Evolutionary conservation across 2,113 vertebrate species (phyloP).

Genomic region (Tetrao urogallus): DNA sequence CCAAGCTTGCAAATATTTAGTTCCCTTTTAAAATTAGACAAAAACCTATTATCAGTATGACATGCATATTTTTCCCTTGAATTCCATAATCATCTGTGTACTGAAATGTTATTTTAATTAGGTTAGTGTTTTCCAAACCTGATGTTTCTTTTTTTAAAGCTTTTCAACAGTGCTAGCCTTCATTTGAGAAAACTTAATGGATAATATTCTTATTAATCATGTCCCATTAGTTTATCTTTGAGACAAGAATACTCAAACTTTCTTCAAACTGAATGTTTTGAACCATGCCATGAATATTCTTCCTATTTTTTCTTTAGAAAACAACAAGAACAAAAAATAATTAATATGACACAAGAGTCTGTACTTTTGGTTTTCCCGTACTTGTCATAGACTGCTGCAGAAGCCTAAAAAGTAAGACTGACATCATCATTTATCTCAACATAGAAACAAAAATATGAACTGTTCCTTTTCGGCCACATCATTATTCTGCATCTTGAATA

Average conservation of each 20-base stretch:
- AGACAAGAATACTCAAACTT: not conserved
- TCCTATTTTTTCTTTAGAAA: not conserved
- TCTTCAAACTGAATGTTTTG: not conserved
- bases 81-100: not conserved
- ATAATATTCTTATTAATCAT: not conserved
- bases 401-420: not conserved
- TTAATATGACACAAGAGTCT: not conserved
- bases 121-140: not conserved
- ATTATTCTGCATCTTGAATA: not conserved
- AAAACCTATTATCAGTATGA: not conserved
- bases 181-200: not conserved
- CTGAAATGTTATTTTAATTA: not conserved
- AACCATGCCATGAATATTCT: not conserved
- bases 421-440: not conserved
- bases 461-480: not conserved
- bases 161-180: not conserved
- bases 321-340: not conserved
- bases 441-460: fast-evolving
- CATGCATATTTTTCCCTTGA: not conserved
- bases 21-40: not conserved
- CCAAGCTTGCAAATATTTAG: not conserved
- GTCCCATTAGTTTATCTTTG: not conserved
- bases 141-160: not conserved
- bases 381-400: not conserved
- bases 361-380: not conserved